Evolutionary conservation across 2,113 vertebrate genomes (phyloP).

Genomic region (mouse (Mus musculus)): GRCm39 chr14:3279501-3280000

Average conservation of each 20-base stretch:
- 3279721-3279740: no score
- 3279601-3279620: not conserved
- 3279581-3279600: not conserved
- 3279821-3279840: not conserved
- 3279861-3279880: no score
- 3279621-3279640: not conserved
- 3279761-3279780: not conserved
- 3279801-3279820: no score
- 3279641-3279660: not conserved
- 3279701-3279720: not conserved
- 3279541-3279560: not conserved
- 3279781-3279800: not conserved
- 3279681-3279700: not conserved
- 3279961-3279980: no score
- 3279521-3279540: not conserved
- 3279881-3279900: no score
- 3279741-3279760: no score
- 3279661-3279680: not conserved
- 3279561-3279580: not conserved
- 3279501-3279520: not conserved
- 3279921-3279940: no score
- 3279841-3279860: no score
- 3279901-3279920: no score
- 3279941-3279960: no score
- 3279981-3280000: no score